These are phyloP conservation scores for Noctua comes DNA, from an alignment of 2,888 invertebrate species.

Conservation along the genomic window DNA sequence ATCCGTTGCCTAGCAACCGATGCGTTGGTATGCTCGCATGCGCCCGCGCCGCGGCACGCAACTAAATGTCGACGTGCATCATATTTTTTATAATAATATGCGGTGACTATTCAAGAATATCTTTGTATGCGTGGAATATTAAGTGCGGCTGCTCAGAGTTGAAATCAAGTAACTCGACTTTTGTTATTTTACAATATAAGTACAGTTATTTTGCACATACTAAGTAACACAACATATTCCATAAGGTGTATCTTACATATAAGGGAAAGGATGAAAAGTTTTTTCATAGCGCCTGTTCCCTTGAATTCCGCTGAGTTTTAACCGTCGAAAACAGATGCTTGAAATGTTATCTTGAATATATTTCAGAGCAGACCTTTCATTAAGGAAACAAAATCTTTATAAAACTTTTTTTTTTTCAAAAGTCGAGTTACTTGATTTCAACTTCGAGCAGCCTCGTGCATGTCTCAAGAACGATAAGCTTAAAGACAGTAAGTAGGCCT, in stretches of 20 bases:
- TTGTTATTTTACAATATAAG: background rate
- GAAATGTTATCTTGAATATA: background rate
- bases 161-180: background rate
- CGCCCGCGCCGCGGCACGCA: constrained; percentile 57
- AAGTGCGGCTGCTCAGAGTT: constrained; percentile 18
- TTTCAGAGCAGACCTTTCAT: background rate
- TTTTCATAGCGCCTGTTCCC: background rate
- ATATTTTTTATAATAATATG: constrained; percentile 63
- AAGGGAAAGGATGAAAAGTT: background rate
- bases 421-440: background rate
- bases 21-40: constrained; percentile 61
- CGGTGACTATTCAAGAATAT: constrained; percentile 58
- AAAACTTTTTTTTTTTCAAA: background rate
- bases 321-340: background rate
- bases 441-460: background rate
- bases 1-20: constrained; percentile 62
- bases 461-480: constrained; percentile 44
- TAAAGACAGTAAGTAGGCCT: constrained; percentile 54
- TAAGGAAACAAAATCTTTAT: background rate
- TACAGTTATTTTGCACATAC: background rate
- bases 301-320: background rate
- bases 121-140: constrained; percentile 55
- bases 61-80: constrained; percentile 63
- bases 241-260: background rate
- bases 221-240: background rate